phyloP scores from a whole-genome alignment of 2,113 vertebrate genomes.

The Colossoma macropomum region DNA sequence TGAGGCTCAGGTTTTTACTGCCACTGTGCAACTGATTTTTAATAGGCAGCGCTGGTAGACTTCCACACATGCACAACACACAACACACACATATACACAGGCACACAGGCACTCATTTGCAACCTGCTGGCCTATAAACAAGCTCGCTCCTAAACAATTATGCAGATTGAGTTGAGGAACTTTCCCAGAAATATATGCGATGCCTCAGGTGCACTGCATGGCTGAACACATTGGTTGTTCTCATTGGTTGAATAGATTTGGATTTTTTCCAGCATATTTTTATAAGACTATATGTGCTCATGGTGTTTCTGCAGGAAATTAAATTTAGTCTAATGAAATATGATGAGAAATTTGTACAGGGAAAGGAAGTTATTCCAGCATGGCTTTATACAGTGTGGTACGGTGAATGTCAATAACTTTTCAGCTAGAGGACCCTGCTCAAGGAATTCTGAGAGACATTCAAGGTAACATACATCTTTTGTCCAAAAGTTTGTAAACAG shows the following conservation, averaged over 20 bases:
- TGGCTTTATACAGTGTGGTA: neutral
- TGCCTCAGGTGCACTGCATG: constrained; percentile 26
- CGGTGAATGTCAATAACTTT: neutral
- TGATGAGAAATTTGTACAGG: neutral
- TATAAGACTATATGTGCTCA: neutral
- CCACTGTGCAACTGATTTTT: constrained; percentile 39
- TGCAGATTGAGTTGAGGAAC: constrained; percentile 41
- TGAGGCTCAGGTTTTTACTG: constrained; percentile 50
- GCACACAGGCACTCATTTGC: constrained; percentile 38
- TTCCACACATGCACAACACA: constrained; percentile 8
- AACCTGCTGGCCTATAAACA: constrained; percentile 51
- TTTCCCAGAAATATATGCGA: constrained; percentile 40
- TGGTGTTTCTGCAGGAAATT: neutral
- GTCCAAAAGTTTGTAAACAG: too few species aligned
- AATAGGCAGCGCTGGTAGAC: constrained; percentile 23
- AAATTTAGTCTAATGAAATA: constrained; percentile 7
- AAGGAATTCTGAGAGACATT: neutral
- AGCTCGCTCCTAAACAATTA: constrained; percentile 52
- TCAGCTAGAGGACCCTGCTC: neutral
- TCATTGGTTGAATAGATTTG: constrained; percentile 24
- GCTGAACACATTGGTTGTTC: constrained; percentile 16
- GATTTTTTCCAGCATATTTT: constrained; percentile 24
- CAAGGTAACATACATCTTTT: too few species aligned
- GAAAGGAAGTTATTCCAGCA: neutral
- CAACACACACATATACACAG: constrained; percentile 8